Conservation (phyloP, 2,888 invertebrate species). For the Rugalucina vietnamica region DNA sequence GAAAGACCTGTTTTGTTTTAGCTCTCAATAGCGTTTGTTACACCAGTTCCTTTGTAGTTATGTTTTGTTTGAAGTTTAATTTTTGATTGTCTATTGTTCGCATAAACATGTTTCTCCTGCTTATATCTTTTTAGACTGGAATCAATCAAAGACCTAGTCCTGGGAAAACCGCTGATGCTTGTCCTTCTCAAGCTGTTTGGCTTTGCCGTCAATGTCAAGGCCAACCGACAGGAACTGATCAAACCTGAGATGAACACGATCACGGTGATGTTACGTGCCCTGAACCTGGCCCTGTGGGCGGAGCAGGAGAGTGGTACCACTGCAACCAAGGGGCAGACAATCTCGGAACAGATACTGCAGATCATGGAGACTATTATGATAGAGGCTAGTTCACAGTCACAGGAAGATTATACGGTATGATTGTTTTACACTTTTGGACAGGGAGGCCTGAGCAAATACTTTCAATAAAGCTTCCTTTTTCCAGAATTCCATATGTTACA, state of each 20-base stretch:
- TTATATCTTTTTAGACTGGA: constrained; percentile 90
- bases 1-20: not conserved
- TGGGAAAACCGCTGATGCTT: constrained; percentile 93
- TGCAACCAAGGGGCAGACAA: constrained; percentile 85
- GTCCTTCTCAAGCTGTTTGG: constrained; percentile 95
- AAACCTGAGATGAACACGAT: constrained; percentile 89
- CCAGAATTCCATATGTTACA: too few species aligned
- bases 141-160: constrained; percentile 92
- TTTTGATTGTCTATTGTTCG: too few species aligned
- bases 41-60: too few species aligned
- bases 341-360: constrained; percentile 95
- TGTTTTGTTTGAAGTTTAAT: too few species aligned
- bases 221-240: constrained; percentile 94
- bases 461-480: too few species aligned
- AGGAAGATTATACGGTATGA: constrained; percentile 88
- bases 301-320: constrained; percentile 80
- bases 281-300: constrained; percentile 87
- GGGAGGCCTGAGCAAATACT: too few species aligned
- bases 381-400: constrained; percentile 94
- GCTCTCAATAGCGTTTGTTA: not conserved
- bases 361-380: constrained; percentile 97
- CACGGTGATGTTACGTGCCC: constrained; percentile 87
- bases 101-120: too few species aligned
- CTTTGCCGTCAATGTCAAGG: constrained; percentile 93
- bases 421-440: too few species aligned